Conservation (phyloP, 2,113 vertebrate genomes). For the Ophthalmolycus amberensis region DNA sequence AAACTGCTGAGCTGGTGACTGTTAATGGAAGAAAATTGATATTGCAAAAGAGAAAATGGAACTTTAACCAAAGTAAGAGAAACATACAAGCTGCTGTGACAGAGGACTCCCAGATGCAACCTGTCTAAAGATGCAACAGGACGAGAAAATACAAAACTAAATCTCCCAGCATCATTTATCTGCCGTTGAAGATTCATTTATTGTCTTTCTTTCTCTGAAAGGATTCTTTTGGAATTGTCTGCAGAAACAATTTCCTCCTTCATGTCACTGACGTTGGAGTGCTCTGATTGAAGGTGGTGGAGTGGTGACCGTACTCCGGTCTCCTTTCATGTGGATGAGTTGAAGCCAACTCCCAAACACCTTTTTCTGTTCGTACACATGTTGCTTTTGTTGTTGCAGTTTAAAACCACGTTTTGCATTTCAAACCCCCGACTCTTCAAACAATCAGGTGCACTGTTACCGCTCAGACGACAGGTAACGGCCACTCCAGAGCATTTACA, state of each 20-base stretch:
- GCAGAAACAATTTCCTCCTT: not conserved
- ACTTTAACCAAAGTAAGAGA: not conserved
- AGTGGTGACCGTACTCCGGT: not conserved
- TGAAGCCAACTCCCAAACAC: slow-evolving; percentile 18
- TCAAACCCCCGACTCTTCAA: slow-evolving; percentile 22
- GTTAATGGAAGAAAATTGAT: not conserved
- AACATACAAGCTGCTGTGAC: no score
- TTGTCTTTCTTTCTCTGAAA: not conserved
- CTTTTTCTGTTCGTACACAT: not conserved
- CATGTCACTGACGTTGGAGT: not conserved
- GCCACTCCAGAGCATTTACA: slow-evolving; percentile 62
- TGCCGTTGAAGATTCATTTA: not conserved
- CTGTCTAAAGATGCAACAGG: no score
- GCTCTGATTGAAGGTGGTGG: not conserved
- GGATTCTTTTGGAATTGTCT: not conserved
- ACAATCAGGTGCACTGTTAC: slow-evolving; percentile 36
- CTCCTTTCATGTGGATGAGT: slow-evolving; percentile 18
- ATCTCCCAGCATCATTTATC: not conserved
- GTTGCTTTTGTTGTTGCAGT: not conserved
- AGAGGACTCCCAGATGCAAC: no score
- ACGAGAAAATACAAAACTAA: no score
- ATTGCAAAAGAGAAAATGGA: not conserved
- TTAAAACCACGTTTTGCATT: slow-evolving; percentile 41
- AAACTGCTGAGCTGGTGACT: no score
- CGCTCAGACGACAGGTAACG: slow-evolving; percentile 36